Evolutionary conservation across 2,888 invertebrate species (phyloP), one percentile per base, ranked within the genome.

Genomic region (Steinernema hermaphroditum): DNA sequence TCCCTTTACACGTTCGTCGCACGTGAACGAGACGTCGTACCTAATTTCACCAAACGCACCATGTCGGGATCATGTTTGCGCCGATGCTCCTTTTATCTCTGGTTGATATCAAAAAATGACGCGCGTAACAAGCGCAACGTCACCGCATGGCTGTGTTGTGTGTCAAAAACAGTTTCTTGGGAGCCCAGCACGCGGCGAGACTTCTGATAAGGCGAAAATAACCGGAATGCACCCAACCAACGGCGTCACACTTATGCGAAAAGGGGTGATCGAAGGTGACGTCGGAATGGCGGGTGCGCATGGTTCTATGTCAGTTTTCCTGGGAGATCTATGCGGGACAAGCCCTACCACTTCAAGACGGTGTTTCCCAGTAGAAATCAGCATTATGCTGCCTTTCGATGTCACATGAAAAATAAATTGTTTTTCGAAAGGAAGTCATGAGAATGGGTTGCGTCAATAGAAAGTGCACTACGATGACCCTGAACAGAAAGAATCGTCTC

Each of bases 91-190:
- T 32, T 54, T 27, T 54, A 19, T 54, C 27, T 29, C 14, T 16
- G 27, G 16, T 32, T 32, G 62, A 32, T 62, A 62, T 62, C 62
- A 62, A 32, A 62, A 62, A 62, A 62, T 29, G 16, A 62, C 34
- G 32, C 62, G 34, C 62, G 32, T 32, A 19, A 46, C 22, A 16
- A 46, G 16, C 6, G 46, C 46, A n/a, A 19, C n/a, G 22, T 19
- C 46, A 46, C 22, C 8, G 46, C 8, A 46, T 9, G 43, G 46
- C 6, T 16, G 16, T 46, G 46, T n/a, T n/a, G n/a, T n/a, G 46
- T 46, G 22, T 46, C 6, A 46, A 4, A 16, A 46, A 46, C 46
- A 46, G n/a, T 46, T 46, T 46, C n/a, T 37, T 37, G 37, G 37
- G 12, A 37, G 4, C 37, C 37, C 6, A 37, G n/a, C n/a, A n/a